Percentiles rank a stretch among this genome's conserved stretches.
Conservation (phyloP, 1,140 invertebrate genomes). For the Mylabris phalerata region DNA sequence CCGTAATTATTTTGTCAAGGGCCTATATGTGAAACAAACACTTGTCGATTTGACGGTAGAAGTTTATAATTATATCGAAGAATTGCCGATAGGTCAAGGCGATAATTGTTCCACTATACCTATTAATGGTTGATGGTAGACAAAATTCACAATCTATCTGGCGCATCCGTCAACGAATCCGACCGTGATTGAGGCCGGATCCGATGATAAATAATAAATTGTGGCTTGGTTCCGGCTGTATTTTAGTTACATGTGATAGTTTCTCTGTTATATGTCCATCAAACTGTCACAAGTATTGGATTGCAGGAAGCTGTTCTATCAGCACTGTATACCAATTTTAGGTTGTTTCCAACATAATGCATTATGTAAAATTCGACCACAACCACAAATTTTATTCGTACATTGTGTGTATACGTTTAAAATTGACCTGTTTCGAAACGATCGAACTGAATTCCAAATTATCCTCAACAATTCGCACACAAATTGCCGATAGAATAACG, state of each 20-base stretch:
- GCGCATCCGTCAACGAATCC: slow-evolving; percentile 18
- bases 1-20: slow-evolving; percentile 14
- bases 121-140: not conserved
- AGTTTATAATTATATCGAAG: slow-evolving; percentile 10
- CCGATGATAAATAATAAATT: slow-evolving; percentile 21
- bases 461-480: too few species aligned
- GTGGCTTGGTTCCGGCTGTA: slow-evolving; percentile 1
- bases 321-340: not conserved
- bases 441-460: too few species aligned
- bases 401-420: too few species aligned
- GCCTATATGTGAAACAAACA: slow-evolving; percentile 13
- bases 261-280: slow-evolving; percentile 11
- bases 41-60: slow-evolving; percentile 14
- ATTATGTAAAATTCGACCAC: slow-evolving; percentile 2
- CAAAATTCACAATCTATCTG: slow-evolving; percentile 15
- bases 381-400: too few species aligned
- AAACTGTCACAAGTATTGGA: slow-evolving; percentile 19
- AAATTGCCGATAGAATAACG: too few species aligned
- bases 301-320: slow-evolving; percentile 7
- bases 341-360: not conserved
- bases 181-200: slow-evolving; percentile 20
- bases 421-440: too few species aligned
- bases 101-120: too few species aligned
- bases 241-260: slow-evolving; percentile 5
- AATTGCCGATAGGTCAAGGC: too few species aligned